Evolutionary conservation across 2,888 invertebrate genomes (phyloP).

Genomic region (Magallana nippona): DNA sequence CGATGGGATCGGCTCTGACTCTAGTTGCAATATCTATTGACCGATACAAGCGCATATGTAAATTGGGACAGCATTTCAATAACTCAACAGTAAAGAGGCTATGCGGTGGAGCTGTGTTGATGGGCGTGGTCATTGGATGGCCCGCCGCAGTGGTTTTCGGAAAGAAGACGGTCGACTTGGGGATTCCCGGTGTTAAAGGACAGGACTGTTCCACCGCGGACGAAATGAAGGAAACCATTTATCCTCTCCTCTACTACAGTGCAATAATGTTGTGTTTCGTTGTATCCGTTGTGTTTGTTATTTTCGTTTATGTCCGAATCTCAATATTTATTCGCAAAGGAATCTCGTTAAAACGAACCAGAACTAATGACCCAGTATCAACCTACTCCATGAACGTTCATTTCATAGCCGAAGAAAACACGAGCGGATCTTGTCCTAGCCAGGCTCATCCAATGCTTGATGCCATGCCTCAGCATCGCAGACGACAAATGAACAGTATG

Average conservation of each 20-base stretch:
- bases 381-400: background rate
- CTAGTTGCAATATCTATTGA: slow-evolving; percentile 65
- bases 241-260: slow-evolving; percentile 63
- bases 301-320: slow-evolving; percentile 62
- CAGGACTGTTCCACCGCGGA: slow-evolving; percentile 65
- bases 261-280: slow-evolving; percentile 61
- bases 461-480: slow-evolving; percentile 4
- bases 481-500: slow-evolving; percentile 40
- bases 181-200: slow-evolving; percentile 48
- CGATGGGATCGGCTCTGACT: slow-evolving; percentile 60
- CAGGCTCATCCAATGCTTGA: slow-evolving; percentile 10
- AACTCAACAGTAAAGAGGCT: slow-evolving; percentile 59
- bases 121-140: slow-evolving; percentile 61
- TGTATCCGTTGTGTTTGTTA: slow-evolving; percentile 59
- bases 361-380: background rate
- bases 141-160: slow-evolving; percentile 65
- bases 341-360: background rate
- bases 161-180: slow-evolving; percentile 49
- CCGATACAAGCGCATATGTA: slow-evolving; percentile 64
- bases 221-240: slow-evolving; percentile 58
- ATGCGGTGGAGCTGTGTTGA: slow-evolving; percentile 57
- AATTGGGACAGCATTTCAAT: slow-evolving; percentile 62
- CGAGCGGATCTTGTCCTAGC: background rate
- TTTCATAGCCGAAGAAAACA: background rate
- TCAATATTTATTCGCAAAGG: slow-evolving; percentile 47